A percentile compares a stretch with the other conserved stretches of the same genome.
phyloP scores from a whole-genome alignment of 1,140 invertebrate species.

The Nautilus pompilius region DNA sequence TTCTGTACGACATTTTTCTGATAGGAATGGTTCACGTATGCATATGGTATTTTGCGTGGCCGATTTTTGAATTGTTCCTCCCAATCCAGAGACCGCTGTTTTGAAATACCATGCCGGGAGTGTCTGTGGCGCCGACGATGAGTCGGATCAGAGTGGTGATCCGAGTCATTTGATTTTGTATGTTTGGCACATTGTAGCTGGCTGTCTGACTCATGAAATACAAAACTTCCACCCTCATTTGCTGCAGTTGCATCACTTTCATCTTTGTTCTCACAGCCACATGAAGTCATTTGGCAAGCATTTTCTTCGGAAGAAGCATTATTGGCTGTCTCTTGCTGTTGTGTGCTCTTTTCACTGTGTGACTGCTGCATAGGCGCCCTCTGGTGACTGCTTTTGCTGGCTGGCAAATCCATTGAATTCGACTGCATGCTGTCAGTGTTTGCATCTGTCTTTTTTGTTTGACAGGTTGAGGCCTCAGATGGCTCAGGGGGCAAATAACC shows the following conservation, averaged over 20 bases:
- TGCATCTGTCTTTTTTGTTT: background rate
- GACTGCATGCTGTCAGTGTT: background rate
- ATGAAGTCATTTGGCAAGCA: background rate
- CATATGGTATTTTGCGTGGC: conserved; percentile 38
- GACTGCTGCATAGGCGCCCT: background rate
- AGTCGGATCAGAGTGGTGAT: conserved; percentile 47
- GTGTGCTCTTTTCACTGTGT: background rate
- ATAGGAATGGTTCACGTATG: conserved; percentile 48
- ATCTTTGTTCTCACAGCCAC: background rate
- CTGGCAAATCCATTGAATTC: too few species aligned
- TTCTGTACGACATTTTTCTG: conserved; percentile 42
- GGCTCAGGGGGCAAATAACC: background rate
- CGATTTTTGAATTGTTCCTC: conserved; percentile 38
- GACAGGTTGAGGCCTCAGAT: background rate
- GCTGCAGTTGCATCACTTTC: background rate
- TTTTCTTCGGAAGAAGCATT: background rate
- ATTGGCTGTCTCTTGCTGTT: background rate
- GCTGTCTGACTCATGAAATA: conserved; percentile 35
- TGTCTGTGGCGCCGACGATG: conserved; percentile 26
- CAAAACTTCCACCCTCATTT: background rate
- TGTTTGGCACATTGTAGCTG: conserved; percentile 27
- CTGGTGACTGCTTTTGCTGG: too few species aligned
- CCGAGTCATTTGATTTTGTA: conserved; percentile 30
- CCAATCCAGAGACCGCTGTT: conserved; percentile 42
- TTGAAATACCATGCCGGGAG: conserved; percentile 27